Conservation (phyloP, 1,140 invertebrate genomes). For the Saccostrea glomerata region DNA sequence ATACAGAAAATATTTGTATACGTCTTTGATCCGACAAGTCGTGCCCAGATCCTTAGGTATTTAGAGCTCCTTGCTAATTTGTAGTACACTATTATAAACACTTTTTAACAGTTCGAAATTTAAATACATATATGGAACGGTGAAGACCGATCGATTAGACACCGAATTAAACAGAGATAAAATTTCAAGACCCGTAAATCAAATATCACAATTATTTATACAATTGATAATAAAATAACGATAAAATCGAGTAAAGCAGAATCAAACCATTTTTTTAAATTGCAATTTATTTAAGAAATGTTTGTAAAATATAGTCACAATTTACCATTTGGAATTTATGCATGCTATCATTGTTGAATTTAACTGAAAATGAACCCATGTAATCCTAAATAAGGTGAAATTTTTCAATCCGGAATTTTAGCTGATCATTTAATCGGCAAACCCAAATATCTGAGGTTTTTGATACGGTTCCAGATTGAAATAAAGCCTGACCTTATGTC, state of each 20-base stretch:
- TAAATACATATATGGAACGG: not conserved
- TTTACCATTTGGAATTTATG: too few relatives aligned
- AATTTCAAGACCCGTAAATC: not conserved
- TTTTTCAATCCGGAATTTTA: not conserved
- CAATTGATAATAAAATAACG: not conserved
- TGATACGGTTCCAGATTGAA: conserved; percentile 21
- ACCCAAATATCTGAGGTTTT: not conserved
- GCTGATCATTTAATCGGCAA: not conserved
- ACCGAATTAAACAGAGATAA: not conserved
- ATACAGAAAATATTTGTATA: conserved; percentile 3
- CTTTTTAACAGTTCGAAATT: not conserved
- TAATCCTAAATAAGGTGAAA: not conserved
- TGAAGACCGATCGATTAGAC: not conserved
- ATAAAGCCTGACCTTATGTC: conserved; percentile 15
- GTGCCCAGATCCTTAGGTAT: not conserved
- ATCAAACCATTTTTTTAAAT: not conserved
- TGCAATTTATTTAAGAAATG: not conserved
- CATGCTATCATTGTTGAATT: too few relatives aligned
- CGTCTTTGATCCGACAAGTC: conserved; percentile 12
- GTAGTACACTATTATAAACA: not conserved
- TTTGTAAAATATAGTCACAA: not conserved
- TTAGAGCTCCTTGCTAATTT: not conserved
- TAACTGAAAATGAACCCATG: too few relatives aligned
- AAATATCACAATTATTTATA: not conserved
- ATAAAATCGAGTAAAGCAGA: too few relatives aligned